Evolutionary conservation across 2,113 vertebrate species (phyloP), one percentile per base, ranked within the genome.

Genomic region (Semicossyphus pulcher): DNA sequence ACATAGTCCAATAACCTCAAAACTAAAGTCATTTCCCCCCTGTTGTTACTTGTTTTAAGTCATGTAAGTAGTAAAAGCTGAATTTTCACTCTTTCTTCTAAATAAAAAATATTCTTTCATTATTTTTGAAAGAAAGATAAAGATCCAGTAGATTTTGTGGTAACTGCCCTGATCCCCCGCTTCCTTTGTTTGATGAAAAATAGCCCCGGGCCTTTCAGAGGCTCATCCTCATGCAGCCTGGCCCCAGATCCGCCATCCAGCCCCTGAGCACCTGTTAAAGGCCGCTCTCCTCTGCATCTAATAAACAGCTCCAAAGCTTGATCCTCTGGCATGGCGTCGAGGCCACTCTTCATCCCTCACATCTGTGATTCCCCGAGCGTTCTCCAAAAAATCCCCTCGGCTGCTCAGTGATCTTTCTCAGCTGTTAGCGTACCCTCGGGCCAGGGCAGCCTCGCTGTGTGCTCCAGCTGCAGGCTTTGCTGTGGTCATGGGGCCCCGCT

Each of bases 401-500:
- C 83, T 76, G 80, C 84, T 76, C 64, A 78, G 68, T 90, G 90
- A 89, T 90, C 90, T 85, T 60, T 84, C 86, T 93, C 91, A 93
- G 91, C 93, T 93, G 91, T 88, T 90, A 37, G 86, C 67, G 4
- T 81, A 80, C 88, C 93, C 90, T 87, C 70, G 5, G 89, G 92
- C 85, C 53, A 61, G 80, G 76, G 62, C 73, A 85, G 86, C 82
- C 74, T 76, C 18, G 83, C 88, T 90, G 60, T 84, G 86, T 18
- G 77, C 75, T 91, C 91, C 92, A 93, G 93, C 93, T 93, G 92
- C 91, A 91, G 84, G 84, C 86, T 85, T 86, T 72, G 81, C 87
- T 81, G 60, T 86, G 88, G 89, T 82, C 83, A 69, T 72, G 87
- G 87, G 89, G 87, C 89, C 87, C 80, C 60, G 58, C 81, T 90